Evolutionary conservation across 2,113 vertebrate genomes (phyloP).

Genomic region (Athene cunicularia): DNA sequence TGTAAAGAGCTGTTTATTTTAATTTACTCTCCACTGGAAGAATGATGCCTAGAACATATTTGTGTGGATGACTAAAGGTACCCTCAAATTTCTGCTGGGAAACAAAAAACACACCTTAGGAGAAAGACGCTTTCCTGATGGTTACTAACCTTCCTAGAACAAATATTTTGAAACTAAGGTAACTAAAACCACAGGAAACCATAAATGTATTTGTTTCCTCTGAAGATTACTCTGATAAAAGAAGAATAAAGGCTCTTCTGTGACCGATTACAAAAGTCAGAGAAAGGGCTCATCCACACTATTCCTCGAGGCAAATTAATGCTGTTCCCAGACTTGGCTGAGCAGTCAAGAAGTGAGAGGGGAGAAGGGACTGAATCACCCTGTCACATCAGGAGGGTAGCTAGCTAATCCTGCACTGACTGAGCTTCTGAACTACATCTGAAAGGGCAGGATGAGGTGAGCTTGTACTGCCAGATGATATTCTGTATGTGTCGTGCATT

Average conservation of each 20-base stretch:
- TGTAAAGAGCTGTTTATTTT: background rate
- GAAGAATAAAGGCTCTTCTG: background rate
- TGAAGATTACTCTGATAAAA: background rate
- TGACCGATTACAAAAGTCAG: background rate
- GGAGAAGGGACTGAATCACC: background rate
- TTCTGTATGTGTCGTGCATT: background rate
- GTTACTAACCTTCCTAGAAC: background rate
- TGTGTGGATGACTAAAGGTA: background rate
- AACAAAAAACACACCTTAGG: background rate
- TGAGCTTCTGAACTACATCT: conserved; percentile 9
- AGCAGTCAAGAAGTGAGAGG: background rate
- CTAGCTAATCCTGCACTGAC: background rate
- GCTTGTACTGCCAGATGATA: background rate
- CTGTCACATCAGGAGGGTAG: background rate
- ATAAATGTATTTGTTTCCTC: background rate
- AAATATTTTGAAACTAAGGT: background rate
- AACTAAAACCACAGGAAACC: background rate
- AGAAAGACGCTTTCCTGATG: background rate
- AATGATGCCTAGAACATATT: background rate
- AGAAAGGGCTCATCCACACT: background rate
- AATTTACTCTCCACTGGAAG: background rate
- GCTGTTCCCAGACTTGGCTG: background rate
- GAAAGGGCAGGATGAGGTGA: conserved; percentile 5
- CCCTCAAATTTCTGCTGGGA: background rate
- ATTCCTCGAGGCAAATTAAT: background rate